These are phyloP conservation scores for Pogonocichla stellata DNA, from an alignment of 2,113 vertebrate genomes.

Conservation along the genomic window DNA sequence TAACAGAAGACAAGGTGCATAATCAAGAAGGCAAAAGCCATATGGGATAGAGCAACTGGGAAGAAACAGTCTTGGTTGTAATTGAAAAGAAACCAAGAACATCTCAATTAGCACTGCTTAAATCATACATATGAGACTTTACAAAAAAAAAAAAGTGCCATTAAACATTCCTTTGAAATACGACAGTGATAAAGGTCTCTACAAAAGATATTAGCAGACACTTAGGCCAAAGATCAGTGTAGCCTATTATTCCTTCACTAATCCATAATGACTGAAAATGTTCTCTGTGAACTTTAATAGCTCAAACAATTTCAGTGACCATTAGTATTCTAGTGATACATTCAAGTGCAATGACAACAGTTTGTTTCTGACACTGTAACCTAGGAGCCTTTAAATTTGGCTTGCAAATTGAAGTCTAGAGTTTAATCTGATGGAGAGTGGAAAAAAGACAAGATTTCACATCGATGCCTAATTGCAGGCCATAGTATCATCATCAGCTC, in stretches of 20 bases:
- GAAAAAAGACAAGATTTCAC: background rate
- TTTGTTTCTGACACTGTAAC: background rate
- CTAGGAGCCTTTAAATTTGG: background rate
- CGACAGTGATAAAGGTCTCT: background rate
- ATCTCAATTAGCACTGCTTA: background rate
- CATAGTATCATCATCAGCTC: background rate
- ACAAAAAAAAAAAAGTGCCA: background rate
- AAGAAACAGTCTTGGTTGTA: background rate
- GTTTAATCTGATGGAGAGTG: background rate
- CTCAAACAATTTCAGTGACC: background rate
- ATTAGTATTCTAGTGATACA: background rate
- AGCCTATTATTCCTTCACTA: background rate
- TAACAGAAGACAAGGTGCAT: background rate
- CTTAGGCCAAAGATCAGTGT: background rate
- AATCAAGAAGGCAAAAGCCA: background rate
- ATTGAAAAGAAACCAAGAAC: background rate
- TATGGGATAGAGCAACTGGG: background rate
- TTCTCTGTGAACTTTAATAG: background rate
- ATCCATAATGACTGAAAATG: background rate
- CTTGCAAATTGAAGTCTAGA: background rate
- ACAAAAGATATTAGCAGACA: background rate
- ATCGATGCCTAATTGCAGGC: background rate
- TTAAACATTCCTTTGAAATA: conserved; percentile 1
- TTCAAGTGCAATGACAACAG: background rate
- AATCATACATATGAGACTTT: background rate